Conservation (phyloP, 2,113 vertebrate species). For the Sterna hirundo region DNA sequence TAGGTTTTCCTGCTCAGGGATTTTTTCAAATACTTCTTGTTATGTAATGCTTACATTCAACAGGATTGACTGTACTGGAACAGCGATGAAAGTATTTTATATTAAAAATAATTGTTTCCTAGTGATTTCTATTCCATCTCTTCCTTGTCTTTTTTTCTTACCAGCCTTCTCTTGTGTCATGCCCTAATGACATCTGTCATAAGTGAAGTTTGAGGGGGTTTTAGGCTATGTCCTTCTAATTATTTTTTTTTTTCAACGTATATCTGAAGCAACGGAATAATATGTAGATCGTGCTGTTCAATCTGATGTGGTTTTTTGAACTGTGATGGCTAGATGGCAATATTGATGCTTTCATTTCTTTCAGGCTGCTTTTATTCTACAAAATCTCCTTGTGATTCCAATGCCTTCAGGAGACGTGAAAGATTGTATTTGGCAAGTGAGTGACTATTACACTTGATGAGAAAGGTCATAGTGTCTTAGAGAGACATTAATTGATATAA, state of each 20-base stretch:
- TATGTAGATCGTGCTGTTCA: neutral
- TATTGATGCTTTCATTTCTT: conserved; percentile 74
- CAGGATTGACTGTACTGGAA: neutral
- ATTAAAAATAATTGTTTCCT: neutral
- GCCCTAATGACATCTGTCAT: neutral
- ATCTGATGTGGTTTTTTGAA: neutral
- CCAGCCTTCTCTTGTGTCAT: neutral
- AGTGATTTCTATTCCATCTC: neutral
- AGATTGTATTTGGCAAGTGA: conserved; percentile 90
- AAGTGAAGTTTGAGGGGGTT: neutral
- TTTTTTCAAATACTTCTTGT: neutral
- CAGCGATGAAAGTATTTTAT: neutral
- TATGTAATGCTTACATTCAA: neutral
- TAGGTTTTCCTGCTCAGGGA: neutral
- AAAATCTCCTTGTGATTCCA: conserved; percentile 94
- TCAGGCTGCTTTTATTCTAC: conserved; percentile 95
- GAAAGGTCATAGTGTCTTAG: neutral
- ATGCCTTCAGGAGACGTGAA: conserved; percentile 85
- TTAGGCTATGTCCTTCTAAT: neutral
- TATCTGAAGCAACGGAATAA: neutral
- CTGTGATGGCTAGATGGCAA: conserved; percentile 79
- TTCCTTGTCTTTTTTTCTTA: neutral
- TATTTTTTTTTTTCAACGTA: neutral
- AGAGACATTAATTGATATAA: neutral
- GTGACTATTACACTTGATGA: conserved; percentile 45